Base-by-base conservation (phyloP, 1,140 invertebrate genomes). In the Drosophila novamexicana region DNA sequence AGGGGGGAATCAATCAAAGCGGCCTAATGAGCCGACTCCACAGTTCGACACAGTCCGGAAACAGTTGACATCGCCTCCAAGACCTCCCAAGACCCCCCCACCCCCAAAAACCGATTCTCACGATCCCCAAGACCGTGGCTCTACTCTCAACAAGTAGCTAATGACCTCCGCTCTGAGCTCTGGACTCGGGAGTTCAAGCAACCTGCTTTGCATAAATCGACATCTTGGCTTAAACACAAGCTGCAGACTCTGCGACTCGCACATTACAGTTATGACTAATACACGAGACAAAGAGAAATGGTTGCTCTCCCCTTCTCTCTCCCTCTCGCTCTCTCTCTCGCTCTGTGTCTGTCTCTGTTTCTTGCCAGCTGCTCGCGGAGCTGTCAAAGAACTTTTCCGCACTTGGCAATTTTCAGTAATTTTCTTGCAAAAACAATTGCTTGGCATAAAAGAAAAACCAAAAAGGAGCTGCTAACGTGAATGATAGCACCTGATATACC, bases 221-320 rank as follows among this genome's bases (percentile, higher is more conserved):
- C 44, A 45, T 57, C 57, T 68, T 18, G 47, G 42, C 64, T 67
- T 44, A 14, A 42, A 40, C 39, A 69, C 32, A 47, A 32, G 42
- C 18, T 14, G 9, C 57, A 59, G 57, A 59, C 42, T 29, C 39
- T 57, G 36, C 75, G 54, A 62, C 63, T 61, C 65, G 52, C 63
- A 79, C 68, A 75, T 61, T 68, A 67, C 83, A 88, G 88, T 86
- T 86, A 86, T 86, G 83, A 89, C 83, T 79, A 89, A 82, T 66
- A 49, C 69, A 52, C n/a, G 36, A 79, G 84, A 86, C 83, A 89
- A 88, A 86, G 83, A 75, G 34, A 57, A 50, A 45, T 22, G 16
- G 8, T 37, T 22, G 32, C 22, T 16, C 29, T 14, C 49, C 5
- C 32, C 16, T 16, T 2, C 22, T n/a, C 29, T 49, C 1, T 14